Conservation (phyloP, 2,888 invertebrate species). For the Stenoptilia bipunctidactyla region DNA sequence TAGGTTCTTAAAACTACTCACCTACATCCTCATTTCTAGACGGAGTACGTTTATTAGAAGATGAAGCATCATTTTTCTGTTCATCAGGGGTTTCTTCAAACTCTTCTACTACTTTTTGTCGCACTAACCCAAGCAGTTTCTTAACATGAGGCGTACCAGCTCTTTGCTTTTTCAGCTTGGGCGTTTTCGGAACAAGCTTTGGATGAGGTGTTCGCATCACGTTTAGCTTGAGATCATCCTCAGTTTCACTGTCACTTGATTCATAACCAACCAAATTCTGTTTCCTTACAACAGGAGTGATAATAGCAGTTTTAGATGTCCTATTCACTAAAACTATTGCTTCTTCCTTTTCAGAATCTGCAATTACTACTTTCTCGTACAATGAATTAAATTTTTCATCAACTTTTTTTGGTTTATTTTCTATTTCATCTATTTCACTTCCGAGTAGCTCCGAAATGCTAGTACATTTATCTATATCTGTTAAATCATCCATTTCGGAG, state of each 20-base stretch:
- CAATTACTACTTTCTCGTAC: constrained; percentile 34
- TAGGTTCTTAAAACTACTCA: constrained; percentile 17
- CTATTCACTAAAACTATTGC: constrained; percentile 40
- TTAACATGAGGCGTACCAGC: constrained; percentile 49
- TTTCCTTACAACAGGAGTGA: constrained; percentile 47
- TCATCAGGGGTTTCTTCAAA: constrained; percentile 28
- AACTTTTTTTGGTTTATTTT: constrained; percentile 20
- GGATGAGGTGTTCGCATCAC: constrained; percentile 31
- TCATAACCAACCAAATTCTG: constrained; percentile 54
- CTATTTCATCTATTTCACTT: constrained; percentile 18
- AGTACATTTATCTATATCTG: constrained; percentile 40
- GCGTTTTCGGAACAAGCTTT: constrained; percentile 35
- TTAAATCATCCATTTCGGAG: constrained; percentile 44
- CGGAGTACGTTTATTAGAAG: constrained; percentile 31
- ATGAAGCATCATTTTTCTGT: constrained; percentile 24
- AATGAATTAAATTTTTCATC: constrained; percentile 49
- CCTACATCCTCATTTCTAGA: constrained; percentile 27
- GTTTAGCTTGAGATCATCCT: constrained; percentile 20
- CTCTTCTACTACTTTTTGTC: constrained; percentile 39
- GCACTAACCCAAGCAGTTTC: constrained; percentile 35
- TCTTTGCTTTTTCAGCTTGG: constrained; percentile 34
- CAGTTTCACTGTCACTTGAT: constrained; percentile 40
- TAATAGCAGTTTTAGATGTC: constrained; percentile 44
- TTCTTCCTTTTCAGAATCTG: constrained; percentile 35
- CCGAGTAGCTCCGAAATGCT: constrained; percentile 48